Evolutionary conservation across 2,113 vertebrate species (phyloP).

Genomic region (Phyllopteryx taeniolatus): DNA sequence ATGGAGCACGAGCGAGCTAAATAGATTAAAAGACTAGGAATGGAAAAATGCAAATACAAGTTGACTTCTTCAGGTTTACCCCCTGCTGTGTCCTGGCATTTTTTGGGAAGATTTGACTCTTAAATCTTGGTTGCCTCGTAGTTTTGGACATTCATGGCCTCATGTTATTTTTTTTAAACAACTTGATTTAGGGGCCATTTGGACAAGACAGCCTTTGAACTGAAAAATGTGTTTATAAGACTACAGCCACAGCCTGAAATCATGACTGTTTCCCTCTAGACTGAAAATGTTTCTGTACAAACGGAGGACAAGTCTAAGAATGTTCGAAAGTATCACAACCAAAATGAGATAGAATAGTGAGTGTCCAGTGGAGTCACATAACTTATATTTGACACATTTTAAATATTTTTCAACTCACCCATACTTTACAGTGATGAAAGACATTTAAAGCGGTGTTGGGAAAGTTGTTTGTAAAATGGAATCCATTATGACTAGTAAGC

Average conservation of each 20-base stretch:
- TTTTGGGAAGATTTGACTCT: background rate
- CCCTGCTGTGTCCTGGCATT: slow-evolving; percentile 30
- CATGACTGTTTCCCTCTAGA: background rate
- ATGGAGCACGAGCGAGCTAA: slow-evolving; percentile 22
- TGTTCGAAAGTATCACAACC: background rate
- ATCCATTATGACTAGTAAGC: background rate
- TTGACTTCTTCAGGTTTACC: slow-evolving; percentile 16
- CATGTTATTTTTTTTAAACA: background rate
- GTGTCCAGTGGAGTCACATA: background rate
- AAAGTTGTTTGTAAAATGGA: background rate
- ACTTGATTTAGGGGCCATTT: slow-evolving; percentile 1
- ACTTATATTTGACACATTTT: background rate
- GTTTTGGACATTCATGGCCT: background rate
- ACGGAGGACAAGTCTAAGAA: background rate
- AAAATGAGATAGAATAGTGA: background rate
- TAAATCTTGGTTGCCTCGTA: background rate
- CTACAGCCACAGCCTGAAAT: background rate
- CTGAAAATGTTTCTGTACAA: background rate
- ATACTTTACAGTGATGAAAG: background rate
- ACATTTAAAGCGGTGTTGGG: background rate
- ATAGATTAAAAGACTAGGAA: slow-evolving; percentile 15
- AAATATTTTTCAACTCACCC: background rate
- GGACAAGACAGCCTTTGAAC: background rate
- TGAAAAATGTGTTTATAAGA: background rate
- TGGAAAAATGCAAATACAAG: slow-evolving; percentile 35